Evolutionary conservation across 2,113 vertebrate genomes (phyloP), one percentile per base, ranked within the genome.

Genomic region (Oophaga pumilio): DNA sequence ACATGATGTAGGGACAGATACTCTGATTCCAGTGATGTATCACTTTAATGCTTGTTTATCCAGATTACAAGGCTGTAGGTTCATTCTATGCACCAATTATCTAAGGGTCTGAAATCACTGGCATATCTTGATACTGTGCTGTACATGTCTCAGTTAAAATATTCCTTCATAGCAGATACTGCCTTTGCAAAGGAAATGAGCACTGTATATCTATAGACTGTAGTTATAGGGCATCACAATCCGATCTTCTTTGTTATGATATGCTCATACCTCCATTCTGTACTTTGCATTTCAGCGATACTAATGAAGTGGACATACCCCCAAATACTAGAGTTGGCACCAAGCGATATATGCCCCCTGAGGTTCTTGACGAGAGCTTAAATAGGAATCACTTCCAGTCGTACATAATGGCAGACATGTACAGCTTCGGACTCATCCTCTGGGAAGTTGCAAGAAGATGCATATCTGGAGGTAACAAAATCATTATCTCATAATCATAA

Each of bases 361-460:
- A 99, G 87, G 97, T 99, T 85, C 90, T 99, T 93, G 98, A 99
- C 15, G 98, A 99, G 93, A 98, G 95, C 90, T 93, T 99, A 90
- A 98, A 99, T 20, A 94, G 96, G 73, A 97, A 95, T 85, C 97
- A 99, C 86, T 99, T 99, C 60, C 97, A 99, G 93, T 99, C 98
- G 0, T 99, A 98, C 91, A 99, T 99, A 93, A 98, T 98, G 98
- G 98, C 98, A 0, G 98, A 99, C 92, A 98, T 99, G 96, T 99
- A 99, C 93, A 99, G 98, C 89, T 99, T 99, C 78, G 97, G 98
- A 28, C 97, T 99, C 66, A 98, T 99, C 90, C 96, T 99, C 14
- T 99, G 98, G 98, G 98, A 99, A 93, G 94, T 99, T 11, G 96
- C 96, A 2, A 94, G 98, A 74, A 95, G 98, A 90, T 98, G 98